Base-by-base conservation (phyloP, 2,888 invertebrate genomes). In the Hypselothyrea guttata region DNA sequence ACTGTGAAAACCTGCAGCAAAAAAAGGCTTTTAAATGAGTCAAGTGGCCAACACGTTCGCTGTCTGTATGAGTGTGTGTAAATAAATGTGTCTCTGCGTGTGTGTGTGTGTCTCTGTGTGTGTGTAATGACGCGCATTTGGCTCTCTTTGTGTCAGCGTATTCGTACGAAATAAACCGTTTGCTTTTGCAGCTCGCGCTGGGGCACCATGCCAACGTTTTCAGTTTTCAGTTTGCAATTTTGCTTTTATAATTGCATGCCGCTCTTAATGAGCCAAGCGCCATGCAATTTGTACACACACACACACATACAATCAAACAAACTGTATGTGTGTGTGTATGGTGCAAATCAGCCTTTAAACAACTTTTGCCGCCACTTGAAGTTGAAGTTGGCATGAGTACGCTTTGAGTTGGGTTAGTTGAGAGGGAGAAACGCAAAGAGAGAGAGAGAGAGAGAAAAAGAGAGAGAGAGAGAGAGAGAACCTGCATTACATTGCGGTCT, bases 111-210 rank as follows among this genome's bases (percentile, higher is more conserved):
- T 12, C 55, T 38, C 37, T 56, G 37, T 51, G 64, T 58, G 52
- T 61, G 79, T 70, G 83, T 83, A 81, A 81, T 85, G 85, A 79
- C 83, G 83, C 83, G 66, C 64, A 72, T 62, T 79, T 72, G 53
- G 45, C 40, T 11, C 37, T 71, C 22, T 78, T 79, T 81, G 79
- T 81, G 67, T 46, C 40, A 55, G 48, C 60, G 81, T 71, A 81
- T 79, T 81, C 85, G 67, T 30, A 74, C 76, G 81, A 75, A 81
- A 83, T 81, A 85, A 81, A 83, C 81, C 83, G 81, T 85, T 81
- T 79, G 83, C 76, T 64, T 84, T 81, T 77, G 75, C 74, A 71
- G 61, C 53, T 66, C 72, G 37, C 46, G 60, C 41, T 44, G 55
- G 22, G 67, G 63, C 58, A 46, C 38, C 47, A 54, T 54, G 68